These are phyloP conservation scores for Nothoprocta perdicaria DNA, from an alignment of 2,113 vertebrate genomes.

Conservation along the genomic window DNA sequence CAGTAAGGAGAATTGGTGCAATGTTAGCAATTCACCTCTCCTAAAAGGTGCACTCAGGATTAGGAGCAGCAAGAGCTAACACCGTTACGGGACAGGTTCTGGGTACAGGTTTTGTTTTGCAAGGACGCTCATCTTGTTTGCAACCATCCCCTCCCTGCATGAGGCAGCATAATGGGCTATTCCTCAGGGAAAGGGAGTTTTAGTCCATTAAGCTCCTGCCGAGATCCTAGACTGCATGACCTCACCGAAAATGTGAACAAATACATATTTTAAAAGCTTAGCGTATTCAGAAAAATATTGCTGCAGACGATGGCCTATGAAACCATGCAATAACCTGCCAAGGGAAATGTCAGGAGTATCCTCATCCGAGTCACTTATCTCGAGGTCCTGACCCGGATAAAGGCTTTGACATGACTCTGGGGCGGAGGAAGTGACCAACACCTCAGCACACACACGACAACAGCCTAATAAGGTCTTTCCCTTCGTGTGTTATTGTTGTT, in stretches of 20 bases:
- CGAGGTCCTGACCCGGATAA: slow-evolving; percentile 29
- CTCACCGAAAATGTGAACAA: background rate
- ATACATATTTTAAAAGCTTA: background rate
- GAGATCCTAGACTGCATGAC: background rate
- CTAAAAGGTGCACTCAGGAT: background rate
- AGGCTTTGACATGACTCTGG: slow-evolving; percentile 44
- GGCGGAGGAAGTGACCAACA: background rate
- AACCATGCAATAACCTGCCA: slow-evolving; percentile 27
- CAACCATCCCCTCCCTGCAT: background rate
- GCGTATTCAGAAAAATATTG: background rate
- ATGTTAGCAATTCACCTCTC: background rate
- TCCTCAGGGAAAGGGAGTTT: background rate
- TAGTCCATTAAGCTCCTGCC: background rate
- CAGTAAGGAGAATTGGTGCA: background rate
- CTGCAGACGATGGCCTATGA: background rate
- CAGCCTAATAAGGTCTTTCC: background rate
- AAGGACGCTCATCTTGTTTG: background rate
- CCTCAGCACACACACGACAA: background rate
- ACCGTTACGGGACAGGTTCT: fast-evolving
- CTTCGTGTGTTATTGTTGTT: slow-evolving; percentile 4
- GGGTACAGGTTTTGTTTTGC: background rate
- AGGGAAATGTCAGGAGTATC: slow-evolving; percentile 47
- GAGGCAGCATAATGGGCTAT: background rate
- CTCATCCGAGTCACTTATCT: slow-evolving; percentile 31
- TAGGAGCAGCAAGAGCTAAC: background rate